A percentile compares a stretch with the other conserved stretches of the same genome.
Evolutionary conservation across 2,113 vertebrate genomes (phyloP).

Genomic region (Trichechus manatus): DNA sequence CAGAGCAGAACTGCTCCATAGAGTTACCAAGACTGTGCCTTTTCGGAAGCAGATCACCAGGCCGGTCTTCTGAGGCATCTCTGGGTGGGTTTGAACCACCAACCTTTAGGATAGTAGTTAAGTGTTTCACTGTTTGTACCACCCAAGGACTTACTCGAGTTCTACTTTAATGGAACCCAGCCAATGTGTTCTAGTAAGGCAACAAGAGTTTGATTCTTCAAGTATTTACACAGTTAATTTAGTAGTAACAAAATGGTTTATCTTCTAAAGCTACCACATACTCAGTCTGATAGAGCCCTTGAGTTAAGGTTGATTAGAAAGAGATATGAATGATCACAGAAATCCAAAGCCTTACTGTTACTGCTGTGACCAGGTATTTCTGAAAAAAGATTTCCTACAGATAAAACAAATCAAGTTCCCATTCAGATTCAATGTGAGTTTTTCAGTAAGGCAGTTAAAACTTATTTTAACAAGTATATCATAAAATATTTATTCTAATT

Average conservation of each 20-base stretch:
- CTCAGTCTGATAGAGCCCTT: not conserved
- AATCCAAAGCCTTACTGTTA: not conserved
- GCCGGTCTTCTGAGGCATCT: not conserved
- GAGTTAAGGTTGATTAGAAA: not conserved
- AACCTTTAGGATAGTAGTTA: not conserved
- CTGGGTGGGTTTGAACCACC: not conserved
- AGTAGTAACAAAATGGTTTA: not conserved
- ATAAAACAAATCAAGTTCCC: not conserved
- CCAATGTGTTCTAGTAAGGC: not conserved
- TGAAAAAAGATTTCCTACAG: not conserved
- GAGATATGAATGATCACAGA: not conserved
- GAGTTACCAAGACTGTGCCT: not conserved
- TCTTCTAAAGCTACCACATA: not conserved
- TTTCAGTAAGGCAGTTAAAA: not conserved
- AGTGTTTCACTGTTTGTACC: not conserved
- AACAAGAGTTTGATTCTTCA: not conserved
- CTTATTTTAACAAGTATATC: not conserved
- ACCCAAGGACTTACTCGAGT: not conserved
- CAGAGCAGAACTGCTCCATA: not conserved
- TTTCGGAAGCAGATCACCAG: not conserved
- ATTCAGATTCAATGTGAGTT: not conserved
- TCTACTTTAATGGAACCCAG: not conserved
- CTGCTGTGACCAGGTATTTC: not conserved
- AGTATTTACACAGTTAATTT: slow-evolving; percentile 34
- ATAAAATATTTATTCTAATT: slow-evolving; percentile 4